Conservation (phyloP, 1,140 invertebrate genomes). For the Ips typographus region DNA sequence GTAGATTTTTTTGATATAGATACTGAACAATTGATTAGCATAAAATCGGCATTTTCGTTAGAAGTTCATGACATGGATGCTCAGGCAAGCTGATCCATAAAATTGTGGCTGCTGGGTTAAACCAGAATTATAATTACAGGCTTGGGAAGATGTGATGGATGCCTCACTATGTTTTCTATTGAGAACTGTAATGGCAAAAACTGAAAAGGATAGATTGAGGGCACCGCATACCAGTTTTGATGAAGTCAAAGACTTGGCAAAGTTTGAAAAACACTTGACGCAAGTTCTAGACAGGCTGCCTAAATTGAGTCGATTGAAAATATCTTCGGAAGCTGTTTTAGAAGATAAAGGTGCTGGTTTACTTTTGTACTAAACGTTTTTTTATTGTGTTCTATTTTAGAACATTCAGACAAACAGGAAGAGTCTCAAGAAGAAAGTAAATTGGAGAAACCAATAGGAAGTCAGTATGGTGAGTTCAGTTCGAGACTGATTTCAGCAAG, state of each 20-base stretch:
- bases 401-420: constrained; percentile 13
- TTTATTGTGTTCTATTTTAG: no score
- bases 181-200: constrained; percentile 56
- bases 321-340: background rate
- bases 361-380: background rate
- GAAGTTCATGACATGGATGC: constrained; percentile 47
- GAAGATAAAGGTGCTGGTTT: constrained; percentile 5
- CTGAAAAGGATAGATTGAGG: constrained; percentile 53
- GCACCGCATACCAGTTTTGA: constrained; percentile 54
- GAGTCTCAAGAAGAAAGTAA: background rate
- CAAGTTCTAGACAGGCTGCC: constrained; percentile 56
- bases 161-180: constrained; percentile 58
- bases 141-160: constrained; percentile 64
- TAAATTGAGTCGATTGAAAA: constrained; percentile 32
- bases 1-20: constrained; percentile 47
- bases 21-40: constrained; percentile 37
- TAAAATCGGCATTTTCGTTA: constrained; percentile 43
- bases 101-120: no score
- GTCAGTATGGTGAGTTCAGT: constrained; percentile 45
- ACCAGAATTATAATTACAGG: constrained; percentile 46
- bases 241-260: constrained; percentile 56
- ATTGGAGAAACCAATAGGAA: constrained; percentile 42
- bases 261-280: constrained; percentile 62
- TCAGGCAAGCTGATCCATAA: constrained; percentile 42
- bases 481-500: constrained; percentile 45